These are phyloP conservation scores for Phainopepla nitens DNA, from an alignment of 2,113 vertebrate species.

Conservation along the genomic window DNA sequence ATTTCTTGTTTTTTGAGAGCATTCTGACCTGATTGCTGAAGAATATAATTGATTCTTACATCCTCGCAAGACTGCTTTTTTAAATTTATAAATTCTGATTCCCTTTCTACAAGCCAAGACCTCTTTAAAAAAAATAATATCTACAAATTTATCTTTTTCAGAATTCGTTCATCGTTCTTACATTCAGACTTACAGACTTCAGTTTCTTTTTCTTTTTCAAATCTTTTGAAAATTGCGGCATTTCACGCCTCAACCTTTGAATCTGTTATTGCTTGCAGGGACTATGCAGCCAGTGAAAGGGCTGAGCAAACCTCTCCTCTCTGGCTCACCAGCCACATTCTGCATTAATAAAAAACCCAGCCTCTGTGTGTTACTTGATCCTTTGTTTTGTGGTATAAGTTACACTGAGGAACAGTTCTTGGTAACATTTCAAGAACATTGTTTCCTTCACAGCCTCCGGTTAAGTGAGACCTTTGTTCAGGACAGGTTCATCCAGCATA, in stretches of 20 bases:
- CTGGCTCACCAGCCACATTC: neutral
- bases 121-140: neutral
- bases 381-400: neutral
- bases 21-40: neutral
- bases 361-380: neutral
- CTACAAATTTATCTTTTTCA: neutral
- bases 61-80: neutral
- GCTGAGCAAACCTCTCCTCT: neutral
- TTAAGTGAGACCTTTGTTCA: neutral
- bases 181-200: neutral
- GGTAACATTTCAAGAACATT: neutral
- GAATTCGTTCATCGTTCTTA: neutral
- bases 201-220: neutral
- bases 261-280: neutral
- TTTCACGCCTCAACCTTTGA: neutral
- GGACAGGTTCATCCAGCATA: neutral
- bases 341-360: neutral
- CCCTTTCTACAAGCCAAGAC: neutral
- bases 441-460: neutral
- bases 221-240: neutral
- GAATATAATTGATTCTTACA: neutral
- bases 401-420: neutral
- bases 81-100: neutral
- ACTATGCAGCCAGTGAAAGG: neutral
- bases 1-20: neutral